Conservation (phyloP, 1,140 invertebrate genomes). For the Ephestia elutella region DNA sequence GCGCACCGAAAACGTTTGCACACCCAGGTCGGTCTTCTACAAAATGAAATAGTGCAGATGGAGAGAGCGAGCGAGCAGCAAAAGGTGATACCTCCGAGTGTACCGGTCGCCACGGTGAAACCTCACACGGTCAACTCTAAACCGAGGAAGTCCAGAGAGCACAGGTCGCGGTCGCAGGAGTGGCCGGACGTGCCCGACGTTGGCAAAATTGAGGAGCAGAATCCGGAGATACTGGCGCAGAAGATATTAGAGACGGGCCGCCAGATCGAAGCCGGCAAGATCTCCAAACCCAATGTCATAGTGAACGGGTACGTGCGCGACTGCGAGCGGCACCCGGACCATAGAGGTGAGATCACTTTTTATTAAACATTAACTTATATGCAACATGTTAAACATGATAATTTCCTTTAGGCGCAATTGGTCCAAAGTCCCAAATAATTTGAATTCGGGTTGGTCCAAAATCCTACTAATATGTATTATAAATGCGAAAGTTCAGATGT, state of each 20-base stretch:
- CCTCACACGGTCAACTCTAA: constrained; percentile 65
- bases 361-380: constrained; percentile 7
- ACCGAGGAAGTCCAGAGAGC: constrained; percentile 81
- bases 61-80: constrained; percentile 81
- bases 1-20: constrained; percentile 87
- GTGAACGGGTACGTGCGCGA: constrained; percentile 68
- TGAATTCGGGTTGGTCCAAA: too few species aligned
- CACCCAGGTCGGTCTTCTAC: constrained; percentile 83
- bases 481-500: too few species aligned
- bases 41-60: constrained; percentile 83
- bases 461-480: too few species aligned
- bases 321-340: constrained; percentile 42
- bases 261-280: constrained; percentile 88
- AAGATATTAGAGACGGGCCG: constrained; percentile 92
- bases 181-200: constrained; percentile 93
- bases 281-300: constrained; percentile 63
- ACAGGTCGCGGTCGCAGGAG: constrained; percentile 86
- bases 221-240: constrained; percentile 90
- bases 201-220: constrained; percentile 92
- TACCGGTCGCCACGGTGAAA: constrained; percentile 68
- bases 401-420: too few species aligned
- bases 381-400: neutral
- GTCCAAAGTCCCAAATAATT: too few species aligned
- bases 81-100: constrained; percentile 75
- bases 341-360: constrained; percentile 1